A percentile compares a stretch with the other conserved stretches of the same genome.
Conservation (phyloP, 2,113 vertebrate genomes). For the Tringa solitaria region DNA sequence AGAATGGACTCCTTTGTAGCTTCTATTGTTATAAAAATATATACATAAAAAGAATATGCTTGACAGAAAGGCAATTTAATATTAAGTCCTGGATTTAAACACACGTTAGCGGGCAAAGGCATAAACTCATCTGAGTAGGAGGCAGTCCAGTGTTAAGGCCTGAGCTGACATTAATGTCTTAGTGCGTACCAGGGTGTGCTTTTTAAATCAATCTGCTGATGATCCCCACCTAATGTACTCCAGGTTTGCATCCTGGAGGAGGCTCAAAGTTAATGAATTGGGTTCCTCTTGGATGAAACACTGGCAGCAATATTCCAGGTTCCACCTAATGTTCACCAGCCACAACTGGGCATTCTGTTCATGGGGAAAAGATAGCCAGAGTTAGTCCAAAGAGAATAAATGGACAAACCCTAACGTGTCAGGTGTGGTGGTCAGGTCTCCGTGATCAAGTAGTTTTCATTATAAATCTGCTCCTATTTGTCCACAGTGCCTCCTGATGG, state of each 20-base stretch:
- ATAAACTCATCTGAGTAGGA: not conserved
- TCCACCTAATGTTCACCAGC: not conserved
- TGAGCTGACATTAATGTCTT: not conserved
- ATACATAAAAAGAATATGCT: not conserved
- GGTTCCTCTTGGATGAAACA: not conserved
- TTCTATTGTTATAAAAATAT: not conserved
- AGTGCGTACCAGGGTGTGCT: rapidly evolving
- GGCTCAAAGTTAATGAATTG: not conserved
- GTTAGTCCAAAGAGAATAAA: not conserved
- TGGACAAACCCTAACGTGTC: not conserved
- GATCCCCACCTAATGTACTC: not conserved
- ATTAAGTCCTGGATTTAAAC: not conserved
- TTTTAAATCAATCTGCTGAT: not conserved
- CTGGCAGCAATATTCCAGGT: not conserved
- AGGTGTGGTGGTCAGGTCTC: not conserved
- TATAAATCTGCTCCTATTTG: not conserved
- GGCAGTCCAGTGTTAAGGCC: not conserved
- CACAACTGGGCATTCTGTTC: not conserved
- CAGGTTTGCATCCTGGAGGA: not conserved
- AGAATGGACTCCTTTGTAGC: not conserved
- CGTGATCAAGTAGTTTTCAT: not conserved
- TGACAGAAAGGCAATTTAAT: not conserved
- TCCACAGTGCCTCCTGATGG: not conserved
- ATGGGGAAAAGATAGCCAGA: not conserved
- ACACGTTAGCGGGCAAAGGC: not conserved